These are phyloP conservation scores for Trypoxylus dichotomus DNA, from an alignment of 1,140 invertebrate genomes.

Conservation along the genomic window DNA sequence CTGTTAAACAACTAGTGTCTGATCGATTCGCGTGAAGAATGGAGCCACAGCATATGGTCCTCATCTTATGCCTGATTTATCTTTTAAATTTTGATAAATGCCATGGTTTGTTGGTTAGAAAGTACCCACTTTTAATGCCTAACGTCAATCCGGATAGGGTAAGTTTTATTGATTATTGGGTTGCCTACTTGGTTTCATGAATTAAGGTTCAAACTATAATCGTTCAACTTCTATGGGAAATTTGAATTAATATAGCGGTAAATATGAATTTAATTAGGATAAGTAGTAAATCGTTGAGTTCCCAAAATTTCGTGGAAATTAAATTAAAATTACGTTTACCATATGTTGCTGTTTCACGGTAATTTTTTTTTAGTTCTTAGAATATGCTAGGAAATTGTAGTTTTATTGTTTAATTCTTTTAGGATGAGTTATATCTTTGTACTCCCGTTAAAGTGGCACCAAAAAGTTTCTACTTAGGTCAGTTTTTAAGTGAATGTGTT, in stretches of 20 bases:
- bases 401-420: constrained; percentile 46
- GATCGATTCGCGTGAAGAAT: constrained; percentile 22
- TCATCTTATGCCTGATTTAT: constrained; percentile 10
- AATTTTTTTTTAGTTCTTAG: neutral
- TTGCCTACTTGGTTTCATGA: neutral
- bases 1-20: neutral
- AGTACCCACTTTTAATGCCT: constrained; percentile 71
- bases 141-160: constrained; percentile 69
- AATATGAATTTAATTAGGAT: constrained; percentile 17
- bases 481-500: constrained; percentile 41
- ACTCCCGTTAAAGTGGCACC: constrained; percentile 77
- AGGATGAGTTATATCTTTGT: constrained; percentile 85
- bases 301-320: neutral
- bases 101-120: constrained; percentile 50
- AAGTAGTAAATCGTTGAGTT: neutral
- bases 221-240: constrained; percentile 6
- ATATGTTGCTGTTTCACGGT: neutral
- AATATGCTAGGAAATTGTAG: neutral
- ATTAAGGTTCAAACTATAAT: too few species aligned
- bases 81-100: constrained; percentile 4
- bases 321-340: constrained; percentile 25
- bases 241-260: neutral
- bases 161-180: constrained; percentile 48
- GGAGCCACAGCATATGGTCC: constrained; percentile 27
- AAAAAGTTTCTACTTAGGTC: constrained; percentile 76